Evolutionary conservation across 2,113 vertebrate species (phyloP), one percentile per base, ranked within the genome.

Genomic region (Lepus timidus): DNA sequence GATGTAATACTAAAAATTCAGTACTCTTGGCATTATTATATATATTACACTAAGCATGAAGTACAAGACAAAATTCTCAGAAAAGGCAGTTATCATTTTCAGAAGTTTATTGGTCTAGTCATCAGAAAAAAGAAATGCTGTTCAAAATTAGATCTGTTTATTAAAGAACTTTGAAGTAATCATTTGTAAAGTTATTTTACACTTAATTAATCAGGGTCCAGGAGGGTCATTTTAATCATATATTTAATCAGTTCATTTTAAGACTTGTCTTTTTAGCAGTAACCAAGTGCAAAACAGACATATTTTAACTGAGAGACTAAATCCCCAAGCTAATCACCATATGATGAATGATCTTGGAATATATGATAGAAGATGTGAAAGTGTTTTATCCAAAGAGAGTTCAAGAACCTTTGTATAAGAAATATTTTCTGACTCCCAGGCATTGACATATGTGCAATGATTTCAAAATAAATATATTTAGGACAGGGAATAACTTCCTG

Each of bases 271-370:
- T 75, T 95, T 97, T 95, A 85, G 95, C 97, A 98, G 93, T 85
- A 94, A 7, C 36, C 78, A 64, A 81, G 85, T 75, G 96, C 58
- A 97, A 96, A 96, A 96, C 17, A 96, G 86, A 80, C 91, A 79
- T 86, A 75, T 91, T 96, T 85, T 96, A 94, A 76, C 68, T 51
- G 58, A 92, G 85, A 82, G 82, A 73, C 79, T 33, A 97, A 98
- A 92, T 97, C 97, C 94, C 97, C 92, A 70, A 96, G 85, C 96
- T 98, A 93, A 98, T 98, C 97, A 98, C 52, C 95, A 97, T 97
- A 97, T 96, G 97, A 94, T 83, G 91, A 33, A 62, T 95, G 93
- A 96, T 80, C 88, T 88, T 84, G 78, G 90, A 96, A 94, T 80
- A 97, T 95, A 96, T 96, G 82, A 98, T 97, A 97, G 94, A 97